Evolutionary conservation across 1,140 invertebrate species (phyloP), one percentile per base, ranked within the genome.

Genomic region (Nephila pilipes): DNA sequence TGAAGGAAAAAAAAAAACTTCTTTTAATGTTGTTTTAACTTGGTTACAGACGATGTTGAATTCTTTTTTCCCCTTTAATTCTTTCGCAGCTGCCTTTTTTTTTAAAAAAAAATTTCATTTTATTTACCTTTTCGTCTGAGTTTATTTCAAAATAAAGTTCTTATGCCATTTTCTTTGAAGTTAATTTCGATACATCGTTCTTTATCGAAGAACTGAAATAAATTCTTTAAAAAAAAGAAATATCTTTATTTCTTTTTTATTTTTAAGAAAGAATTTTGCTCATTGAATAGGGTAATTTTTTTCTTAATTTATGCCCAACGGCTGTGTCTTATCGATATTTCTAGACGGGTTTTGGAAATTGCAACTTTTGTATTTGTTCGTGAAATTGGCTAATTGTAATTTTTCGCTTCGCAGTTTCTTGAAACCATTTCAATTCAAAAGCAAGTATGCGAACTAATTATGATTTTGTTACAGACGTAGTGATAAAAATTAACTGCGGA

Each of bases 21-120:
- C 32, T 16, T 75, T 75, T 75, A 75, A 75, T 75, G 69, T 75
- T 75, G 36, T 75, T 75, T 75, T 75, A 75, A 75, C 69, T 75
- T 75, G 32, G 69, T 75, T 75, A 75, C 69, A 29, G 69, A 75
- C 32, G 29, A 36, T 75, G 69, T 75, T 75, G 32, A 75, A 32
- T 75, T 32, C 29, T 75, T 75, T 75, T 75, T 75, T n/a, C 25
- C 4, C 18, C 36, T 32, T 75, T 36, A 75, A 75, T 36, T 29
- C 32, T 32, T 32, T 25, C 32, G 69, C 69, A 65, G 29, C 29
- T 32, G 69, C 25, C 18, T 32, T 75, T 75, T 75, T 75, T 75
- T 32, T 32, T 32, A 36, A 16, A n/a, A n/a, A n/a, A n/a, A n/a
- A 18, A 32, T 75, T 75, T 75, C 69, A 20, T 75, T 75, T 75